Base-by-base conservation (phyloP, 2,797 vertebrate species). In the Neoniphon sammara region DNA sequence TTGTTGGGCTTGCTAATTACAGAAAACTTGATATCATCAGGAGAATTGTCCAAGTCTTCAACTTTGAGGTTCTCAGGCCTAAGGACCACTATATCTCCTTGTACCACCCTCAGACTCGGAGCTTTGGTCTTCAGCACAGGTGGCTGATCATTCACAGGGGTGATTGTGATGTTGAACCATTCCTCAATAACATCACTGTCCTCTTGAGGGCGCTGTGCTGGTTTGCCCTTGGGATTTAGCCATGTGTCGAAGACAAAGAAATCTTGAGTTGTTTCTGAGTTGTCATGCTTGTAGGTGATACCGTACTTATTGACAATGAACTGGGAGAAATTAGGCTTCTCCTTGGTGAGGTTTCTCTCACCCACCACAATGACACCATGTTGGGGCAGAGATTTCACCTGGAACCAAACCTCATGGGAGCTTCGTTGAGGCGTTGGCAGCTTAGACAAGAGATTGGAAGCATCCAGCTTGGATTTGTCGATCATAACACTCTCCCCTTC, bases 311-410 rank as follows among this genome's bases (percentile, higher is more conserved):
- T 96, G 57, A 98, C 61, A 20, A 96, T 91, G 42, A 94, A 94
- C 7, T 98, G 97, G 34, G 96, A 97, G 81, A 98, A 98, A 83
- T 94, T 95, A 1, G 96, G 95, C 67, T 97, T 97, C 83, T 95
- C 95, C 81, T 89, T 91, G 21, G 96, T 96, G 81, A 98, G 44
- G 1, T 96, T 97, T 84, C 93, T 92, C 81, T 98, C 96, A 59
- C 96, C 95, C 31, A 95, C 94, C 52, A 94, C 36, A 27, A 98
- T 94, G 54, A 92, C 77, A 0, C 96, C 96, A 11, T 96, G 94
- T 2, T 82, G 90, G 21, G 96, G 96, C 81, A 97, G 91, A 34
- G 90, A 92, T 0, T 84, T 92, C 70, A 97, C 94, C 86, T 96
- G 95, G 87, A 95, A 98, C 96, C 97, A 98, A 47, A 96, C 94